Percentiles rank a stretch among this genome's conserved stretches.
Conservation (phyloP, 1,140 invertebrate species). For the Chrysomallon squamiferum region DNA sequence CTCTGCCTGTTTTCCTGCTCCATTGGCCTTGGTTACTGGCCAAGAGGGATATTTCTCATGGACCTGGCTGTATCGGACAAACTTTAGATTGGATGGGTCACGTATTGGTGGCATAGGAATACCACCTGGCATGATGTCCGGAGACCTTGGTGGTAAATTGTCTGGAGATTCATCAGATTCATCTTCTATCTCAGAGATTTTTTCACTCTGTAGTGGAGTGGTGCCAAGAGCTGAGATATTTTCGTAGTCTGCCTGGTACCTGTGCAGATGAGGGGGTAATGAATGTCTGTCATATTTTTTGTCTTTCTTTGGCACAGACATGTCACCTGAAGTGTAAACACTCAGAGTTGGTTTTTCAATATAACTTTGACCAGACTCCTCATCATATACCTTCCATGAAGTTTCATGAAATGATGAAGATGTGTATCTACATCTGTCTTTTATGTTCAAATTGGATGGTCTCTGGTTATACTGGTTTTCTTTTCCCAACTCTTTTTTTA, state of each 20-base stretch:
- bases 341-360: conserved; percentile 9
- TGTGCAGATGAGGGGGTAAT: conserved; percentile 30
- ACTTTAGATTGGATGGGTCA: conserved; percentile 75
- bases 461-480: conserved; percentile 14
- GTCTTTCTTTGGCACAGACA: conserved; percentile 15
- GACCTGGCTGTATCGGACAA: conserved; percentile 69
- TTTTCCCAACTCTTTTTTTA: conserved; percentile 25
- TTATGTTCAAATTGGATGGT: not conserved
- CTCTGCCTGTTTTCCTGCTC: conserved; percentile 20
- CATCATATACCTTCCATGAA: not conserved
- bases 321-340: conserved; percentile 30
- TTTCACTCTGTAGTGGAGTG: conserved; percentile 23
- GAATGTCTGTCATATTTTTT: conserved; percentile 24
- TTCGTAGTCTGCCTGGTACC: conserved; percentile 32
- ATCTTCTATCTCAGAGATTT: conserved; percentile 35
- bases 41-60: conserved; percentile 85
- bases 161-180: conserved; percentile 14
- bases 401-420: not conserved
- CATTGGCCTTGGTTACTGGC: conserved; percentile 66
- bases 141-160: conserved; percentile 15
- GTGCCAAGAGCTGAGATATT: conserved; percentile 19
- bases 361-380: not conserved
- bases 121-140: conserved; percentile 22
- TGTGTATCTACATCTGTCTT: not conserved
- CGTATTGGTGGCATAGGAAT: conserved; percentile 67